A percentile compares a stretch with the other conserved stretches of the same genome.
Evolutionary conservation across 2,797 vertebrate genomes (phyloP).

Genomic region (Phylloscopus collybita): DNA sequence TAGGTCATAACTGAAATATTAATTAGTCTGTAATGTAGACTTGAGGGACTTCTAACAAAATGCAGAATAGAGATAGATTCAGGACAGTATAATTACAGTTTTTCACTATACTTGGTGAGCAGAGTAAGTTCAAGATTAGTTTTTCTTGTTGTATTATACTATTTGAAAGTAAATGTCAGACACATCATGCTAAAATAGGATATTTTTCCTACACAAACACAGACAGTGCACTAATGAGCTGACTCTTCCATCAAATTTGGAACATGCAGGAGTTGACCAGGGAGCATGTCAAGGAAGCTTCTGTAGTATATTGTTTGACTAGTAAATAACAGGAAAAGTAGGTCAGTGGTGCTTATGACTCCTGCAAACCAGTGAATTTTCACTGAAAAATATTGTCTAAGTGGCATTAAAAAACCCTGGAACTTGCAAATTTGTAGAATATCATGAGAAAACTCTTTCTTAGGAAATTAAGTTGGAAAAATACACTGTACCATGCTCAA

Average conservation of each 20-base stretch:
- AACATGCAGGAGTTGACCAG: conserved; percentile 48
- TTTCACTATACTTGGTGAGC: conserved; percentile 37
- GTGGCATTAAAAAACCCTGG: neutral
- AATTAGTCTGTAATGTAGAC: neutral
- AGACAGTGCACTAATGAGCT: conserved; percentile 66
- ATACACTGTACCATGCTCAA: neutral
- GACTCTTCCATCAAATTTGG: conserved; percentile 48
- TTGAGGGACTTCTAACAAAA: conserved; percentile 20
- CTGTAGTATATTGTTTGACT: conserved; percentile 32
- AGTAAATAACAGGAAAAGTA: conserved; percentile 68
- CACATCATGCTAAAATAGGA: conserved; percentile 48
- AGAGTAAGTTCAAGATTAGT: conserved; percentile 44
- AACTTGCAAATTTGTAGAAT: neutral
- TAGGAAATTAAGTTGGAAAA: neutral
- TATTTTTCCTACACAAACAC: conserved; percentile 57
- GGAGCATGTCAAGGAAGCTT: conserved; percentile 42
- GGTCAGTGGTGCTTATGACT: conserved; percentile 18
- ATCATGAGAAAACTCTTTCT: neutral
- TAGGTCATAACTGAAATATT: conserved; percentile 40
- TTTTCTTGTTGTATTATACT: conserved; percentile 61
- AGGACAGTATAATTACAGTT: conserved; percentile 61
- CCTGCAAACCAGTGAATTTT: conserved; percentile 19
- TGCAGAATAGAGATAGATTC: neutral
- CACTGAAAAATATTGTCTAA: conserved; percentile 5
- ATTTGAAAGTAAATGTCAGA: conserved; percentile 74